A percentile compares a stretch with the other conserved stretches of the same genome.
These are phyloP conservation scores for Lycaena phlaeas DNA, from an alignment of 2,888 invertebrate species.

Conservation along the genomic window DNA sequence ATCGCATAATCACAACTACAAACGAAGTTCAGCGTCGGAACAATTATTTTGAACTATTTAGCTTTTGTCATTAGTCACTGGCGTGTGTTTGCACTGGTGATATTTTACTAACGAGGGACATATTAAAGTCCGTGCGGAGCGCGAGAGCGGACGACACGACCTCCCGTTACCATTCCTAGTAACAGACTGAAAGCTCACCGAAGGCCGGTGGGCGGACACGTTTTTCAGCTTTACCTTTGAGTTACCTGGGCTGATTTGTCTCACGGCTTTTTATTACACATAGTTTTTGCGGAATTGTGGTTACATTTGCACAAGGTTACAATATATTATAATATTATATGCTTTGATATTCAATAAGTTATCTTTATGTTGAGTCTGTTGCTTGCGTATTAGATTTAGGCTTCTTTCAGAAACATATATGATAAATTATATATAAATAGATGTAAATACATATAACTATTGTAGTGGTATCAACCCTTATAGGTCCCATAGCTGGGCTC, in stretches of 20 bases:
- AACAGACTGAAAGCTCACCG: slow-evolving; percentile 36
- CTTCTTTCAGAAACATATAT: too few species aligned
- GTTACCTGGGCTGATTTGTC: slow-evolving; percentile 21
- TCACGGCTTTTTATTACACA: slow-evolving; percentile 11
- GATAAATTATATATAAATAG: too few species aligned
- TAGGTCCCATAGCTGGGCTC: too few species aligned
- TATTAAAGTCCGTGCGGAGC: slow-evolving; percentile 45
- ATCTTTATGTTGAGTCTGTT: too few species aligned
- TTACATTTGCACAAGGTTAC: too few species aligned
- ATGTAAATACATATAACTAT: too few species aligned
- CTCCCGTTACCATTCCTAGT: slow-evolving; percentile 29
- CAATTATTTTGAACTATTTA: slow-evolving; percentile 26
- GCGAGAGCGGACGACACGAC: slow-evolving; percentile 28
- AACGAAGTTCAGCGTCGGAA: slow-evolving; percentile 36
- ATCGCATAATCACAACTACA: slow-evolving; percentile 46
- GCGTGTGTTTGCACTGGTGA: slow-evolving; percentile 31
- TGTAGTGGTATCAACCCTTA: too few species aligned
- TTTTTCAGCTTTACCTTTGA: slow-evolving; percentile 24
- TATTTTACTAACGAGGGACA: slow-evolving; percentile 33
- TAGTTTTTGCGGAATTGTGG: too few species aligned
- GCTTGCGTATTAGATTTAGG: too few species aligned
- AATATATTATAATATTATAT: too few species aligned
- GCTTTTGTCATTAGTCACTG: slow-evolving; percentile 44
- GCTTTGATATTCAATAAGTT: too few species aligned
- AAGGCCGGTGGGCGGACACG: slow-evolving; percentile 26